Evolutionary conservation across 2,888 invertebrate genomes (phyloP).

Genomic region (Mythimna impura): DNA sequence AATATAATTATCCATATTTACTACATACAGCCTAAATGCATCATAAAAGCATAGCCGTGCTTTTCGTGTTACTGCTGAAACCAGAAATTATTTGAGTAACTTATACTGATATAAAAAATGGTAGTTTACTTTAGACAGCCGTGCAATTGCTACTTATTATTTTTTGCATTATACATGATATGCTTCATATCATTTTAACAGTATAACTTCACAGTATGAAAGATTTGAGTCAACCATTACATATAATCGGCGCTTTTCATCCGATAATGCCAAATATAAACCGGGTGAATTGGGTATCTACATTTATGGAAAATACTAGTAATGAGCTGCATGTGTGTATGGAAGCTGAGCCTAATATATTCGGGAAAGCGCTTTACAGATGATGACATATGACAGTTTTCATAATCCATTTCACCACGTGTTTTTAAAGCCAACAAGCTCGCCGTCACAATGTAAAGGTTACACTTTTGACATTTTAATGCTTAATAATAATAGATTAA

Average conservation of each 20-base stretch:
- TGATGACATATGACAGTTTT: background rate
- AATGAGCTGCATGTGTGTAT: background rate
- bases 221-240: background rate
- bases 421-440: background rate
- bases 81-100: slow-evolving; percentile 1
- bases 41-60: background rate
- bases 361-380: background rate
- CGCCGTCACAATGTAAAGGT: background rate
- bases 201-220: slow-evolving; percentile 35
- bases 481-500: background rate
- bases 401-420: background rate
- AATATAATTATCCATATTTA: background rate
- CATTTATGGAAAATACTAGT: background rate
- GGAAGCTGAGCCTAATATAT: background rate
- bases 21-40: background rate
- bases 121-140: background rate
- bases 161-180: slow-evolving; percentile 4
- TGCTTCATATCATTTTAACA: background rate
- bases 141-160: slow-evolving; percentile 14
- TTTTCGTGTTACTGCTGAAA: background rate
- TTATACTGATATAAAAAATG: slow-evolving; percentile 2
- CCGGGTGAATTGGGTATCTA: background rate
- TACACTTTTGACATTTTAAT: background rate
- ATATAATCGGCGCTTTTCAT: background rate
- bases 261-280: background rate